Base-by-base conservation (phyloP, 2,113 vertebrate genomes). In the Anguilla rostrata region DNA sequence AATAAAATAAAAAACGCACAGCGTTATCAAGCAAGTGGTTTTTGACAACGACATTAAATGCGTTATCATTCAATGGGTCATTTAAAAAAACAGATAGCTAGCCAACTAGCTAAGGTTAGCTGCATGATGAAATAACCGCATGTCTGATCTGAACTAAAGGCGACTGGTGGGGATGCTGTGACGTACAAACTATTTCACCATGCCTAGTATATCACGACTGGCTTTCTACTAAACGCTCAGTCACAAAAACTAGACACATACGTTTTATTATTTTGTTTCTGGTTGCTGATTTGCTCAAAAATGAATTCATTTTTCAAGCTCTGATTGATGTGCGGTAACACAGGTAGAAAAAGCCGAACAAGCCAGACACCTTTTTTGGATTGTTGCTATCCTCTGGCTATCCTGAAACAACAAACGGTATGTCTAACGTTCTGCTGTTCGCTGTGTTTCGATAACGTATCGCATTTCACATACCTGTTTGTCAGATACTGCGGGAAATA, bases 131-230 rank as follows among this genome's bases (percentile, higher is more conserved):
- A 80, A 41, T 41, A 40, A 5, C 40, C 78, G 29, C 40, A 80
- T 80, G 39, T 40, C 78, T 41, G 9, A 80, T 41, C 14, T 80
- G 39, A 39, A 39, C 34, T 12, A 11, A 39, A 39, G 20, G 29
- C 78, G 12, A 39, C 78, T 80, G 29, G 78, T 80, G 39, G 78
- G n/a, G 78, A 80, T 80, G 78, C 34, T 80, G 78, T 80, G 78
- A 80, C 78, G 78, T 80, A 80, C 78, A 40, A 80, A 40, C 78
- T 80, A 80, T 78, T 78, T 78, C 75, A 78, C 12, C 75, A 78
- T 80, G 34, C 29, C 18, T 6, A 20, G n/a, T 80, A 40, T 7
- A 14, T 75, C 26, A 75, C 29, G 71, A 12, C 78, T 40, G 16
- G 39, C 39, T 40, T 39, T n/a, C 8, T 4, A 39, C 39, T 5